phyloP scores from a whole-genome alignment of 2,113 vertebrate genomes.

The Rhabdornis inornatus region DNA sequence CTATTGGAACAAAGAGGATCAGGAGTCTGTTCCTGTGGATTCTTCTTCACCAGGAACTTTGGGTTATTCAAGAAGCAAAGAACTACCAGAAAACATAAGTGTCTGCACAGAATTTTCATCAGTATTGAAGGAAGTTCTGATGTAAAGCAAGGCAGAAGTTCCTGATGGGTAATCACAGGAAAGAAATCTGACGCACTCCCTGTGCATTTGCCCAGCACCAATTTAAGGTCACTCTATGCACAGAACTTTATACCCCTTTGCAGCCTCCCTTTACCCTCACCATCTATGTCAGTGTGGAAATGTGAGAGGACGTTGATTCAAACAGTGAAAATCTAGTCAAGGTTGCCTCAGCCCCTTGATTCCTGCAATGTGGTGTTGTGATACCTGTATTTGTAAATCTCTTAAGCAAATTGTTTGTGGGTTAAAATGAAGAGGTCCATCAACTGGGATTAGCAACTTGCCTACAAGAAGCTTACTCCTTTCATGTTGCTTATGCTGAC shows the following conservation, averaged over 20 bases:
- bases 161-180: not conserved
- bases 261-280: not conserved
- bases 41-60: not conserved
- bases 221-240: not conserved
- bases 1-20: not conserved
- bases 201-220: not conserved
- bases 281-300: not conserved
- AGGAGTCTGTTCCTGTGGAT: not conserved
- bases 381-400: not conserved
- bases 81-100: not conserved
- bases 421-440: not conserved
- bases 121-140: not conserved
- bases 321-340: not conserved
- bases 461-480: not conserved
- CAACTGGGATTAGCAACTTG: not conserved
- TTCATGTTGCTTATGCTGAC: not conserved
- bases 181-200: not conserved
- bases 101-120: not conserved
- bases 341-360: not conserved
- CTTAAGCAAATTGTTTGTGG: not conserved
- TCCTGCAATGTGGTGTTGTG: not conserved
- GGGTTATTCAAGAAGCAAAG: not conserved
- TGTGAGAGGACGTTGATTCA: not conserved
- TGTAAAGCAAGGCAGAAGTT: not conserved
- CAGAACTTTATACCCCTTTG: not conserved